These are phyloP conservation scores for Macquaria australasica DNA, from an alignment of 2,113 vertebrate species.

Conservation along the genomic window DNA sequence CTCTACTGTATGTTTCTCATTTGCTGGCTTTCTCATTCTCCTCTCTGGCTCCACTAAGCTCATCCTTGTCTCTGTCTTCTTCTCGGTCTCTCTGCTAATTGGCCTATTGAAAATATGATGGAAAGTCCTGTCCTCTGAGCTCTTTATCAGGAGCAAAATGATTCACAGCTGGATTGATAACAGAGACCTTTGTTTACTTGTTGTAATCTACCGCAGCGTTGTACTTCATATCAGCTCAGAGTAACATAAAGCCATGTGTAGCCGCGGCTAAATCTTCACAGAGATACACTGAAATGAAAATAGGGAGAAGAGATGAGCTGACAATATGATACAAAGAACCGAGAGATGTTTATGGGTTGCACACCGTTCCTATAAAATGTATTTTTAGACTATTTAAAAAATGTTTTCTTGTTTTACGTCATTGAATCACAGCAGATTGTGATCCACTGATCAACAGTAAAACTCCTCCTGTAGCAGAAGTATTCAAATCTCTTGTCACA, in stretches of 20 bases:
- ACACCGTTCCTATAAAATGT: not conserved
- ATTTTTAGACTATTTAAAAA: not conserved
- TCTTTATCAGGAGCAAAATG: conserved; percentile 2
- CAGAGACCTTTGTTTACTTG: conserved; percentile 16
- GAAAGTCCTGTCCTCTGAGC: conserved; percentile 5
- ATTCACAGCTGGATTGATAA: conserved; percentile 29
- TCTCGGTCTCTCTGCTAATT: conserved; percentile 31
- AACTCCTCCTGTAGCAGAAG: not conserved
- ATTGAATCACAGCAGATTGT: not conserved
- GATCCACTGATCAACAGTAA: not conserved
- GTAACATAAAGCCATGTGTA: conserved; percentile 2
- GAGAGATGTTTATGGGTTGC: not conserved
- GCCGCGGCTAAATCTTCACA: conserved; percentile 6
- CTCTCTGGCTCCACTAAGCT: not conserved
- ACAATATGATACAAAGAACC: not conserved
- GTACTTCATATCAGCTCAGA: conserved; percentile 4
- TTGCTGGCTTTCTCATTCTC: conserved; percentile 8
- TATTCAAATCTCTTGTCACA: not conserved
- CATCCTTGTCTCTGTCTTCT: not conserved
- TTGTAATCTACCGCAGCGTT: conserved; percentile 8
- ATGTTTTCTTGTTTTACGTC: not conserved
- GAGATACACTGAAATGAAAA: conserved; percentile 7
- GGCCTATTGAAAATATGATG: conserved; percentile 11
- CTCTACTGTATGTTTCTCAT: conserved; percentile 14
- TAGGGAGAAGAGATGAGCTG: conserved; percentile 3